phyloP scores from a whole-genome alignment of 2,113 vertebrate species.

The Gymnorhina tibicen region DNA sequence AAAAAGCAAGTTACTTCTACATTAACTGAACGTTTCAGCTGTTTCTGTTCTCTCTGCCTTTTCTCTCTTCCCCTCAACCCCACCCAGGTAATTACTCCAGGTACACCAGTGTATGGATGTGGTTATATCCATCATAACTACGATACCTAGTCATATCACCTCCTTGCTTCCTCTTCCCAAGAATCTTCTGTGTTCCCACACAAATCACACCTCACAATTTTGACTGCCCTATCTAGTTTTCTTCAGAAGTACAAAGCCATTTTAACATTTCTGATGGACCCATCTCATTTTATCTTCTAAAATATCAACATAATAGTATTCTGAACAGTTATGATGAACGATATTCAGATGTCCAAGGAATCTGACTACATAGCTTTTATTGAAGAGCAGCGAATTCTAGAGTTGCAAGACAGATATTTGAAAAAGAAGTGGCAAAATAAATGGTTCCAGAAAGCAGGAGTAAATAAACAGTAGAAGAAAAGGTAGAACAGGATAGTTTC shows the following conservation, averaged over 20 bases:
- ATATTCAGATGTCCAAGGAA: neutral
- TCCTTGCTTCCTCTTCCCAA: neutral
- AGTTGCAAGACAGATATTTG: neutral
- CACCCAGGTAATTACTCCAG: neutral
- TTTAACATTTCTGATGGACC: neutral
- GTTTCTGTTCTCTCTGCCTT: neutral
- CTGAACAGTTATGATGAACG: neutral
- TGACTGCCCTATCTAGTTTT: neutral
- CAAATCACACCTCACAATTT: neutral
- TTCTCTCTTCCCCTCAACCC: neutral
- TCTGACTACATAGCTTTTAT: neutral
- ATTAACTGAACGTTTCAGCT: neutral
- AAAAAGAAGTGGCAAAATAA: neutral
- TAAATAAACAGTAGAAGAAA: neutral
- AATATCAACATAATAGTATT: neutral
- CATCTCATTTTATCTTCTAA: neutral
- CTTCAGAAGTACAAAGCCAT: neutral
- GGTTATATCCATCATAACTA: neutral
- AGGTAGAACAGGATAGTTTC: neutral
- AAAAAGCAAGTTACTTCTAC: neutral
- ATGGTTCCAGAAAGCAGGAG: neutral
- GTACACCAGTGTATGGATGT: neutral
- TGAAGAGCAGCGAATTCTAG: neutral
- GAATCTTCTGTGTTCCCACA: neutral
- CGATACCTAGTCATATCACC: fast-evolving